Evolutionary conservation across 2,113 vertebrate species (phyloP).

Genomic region (Theristicus caerulescens): DNA sequence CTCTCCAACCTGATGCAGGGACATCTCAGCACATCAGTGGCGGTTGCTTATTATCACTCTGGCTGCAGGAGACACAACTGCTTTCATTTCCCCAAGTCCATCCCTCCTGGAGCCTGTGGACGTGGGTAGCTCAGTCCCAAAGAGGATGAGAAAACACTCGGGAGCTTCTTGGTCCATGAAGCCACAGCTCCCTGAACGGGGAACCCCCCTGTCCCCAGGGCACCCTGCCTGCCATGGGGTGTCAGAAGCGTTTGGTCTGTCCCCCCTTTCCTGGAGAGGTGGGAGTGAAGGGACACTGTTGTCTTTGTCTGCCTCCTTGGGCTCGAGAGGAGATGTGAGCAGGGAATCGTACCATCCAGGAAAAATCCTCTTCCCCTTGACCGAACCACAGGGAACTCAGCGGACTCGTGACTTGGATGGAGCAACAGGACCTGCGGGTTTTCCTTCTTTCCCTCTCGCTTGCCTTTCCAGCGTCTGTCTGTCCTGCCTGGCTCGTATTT

Average conservation of each 20-base stretch:
- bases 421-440: background rate
- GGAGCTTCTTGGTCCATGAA: background rate
- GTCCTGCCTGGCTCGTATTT: background rate
- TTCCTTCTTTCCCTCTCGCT: background rate
- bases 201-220: background rate
- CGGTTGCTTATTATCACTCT: fast-evolving
- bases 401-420: background rate
- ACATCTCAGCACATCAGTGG: background rate
- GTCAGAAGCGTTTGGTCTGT: background rate
- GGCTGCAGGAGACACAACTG: background rate
- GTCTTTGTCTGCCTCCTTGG: background rate
- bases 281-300: background rate
- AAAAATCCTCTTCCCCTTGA: background rate
- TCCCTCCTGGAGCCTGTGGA: background rate
- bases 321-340: background rate
- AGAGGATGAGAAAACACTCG: background rate
- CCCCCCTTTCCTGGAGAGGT: background rate
- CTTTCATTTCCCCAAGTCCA: background rate
- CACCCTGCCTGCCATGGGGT: background rate
- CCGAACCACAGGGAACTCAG: background rate
- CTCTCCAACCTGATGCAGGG: fast-evolving
- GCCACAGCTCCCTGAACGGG: background rate
- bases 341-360: background rate
- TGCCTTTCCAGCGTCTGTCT: background rate
- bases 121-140: background rate